These are phyloP conservation scores for Brachylomia viminalis DNA, from an alignment of 2,888 invertebrate genomes.

Conservation along the genomic window DNA sequence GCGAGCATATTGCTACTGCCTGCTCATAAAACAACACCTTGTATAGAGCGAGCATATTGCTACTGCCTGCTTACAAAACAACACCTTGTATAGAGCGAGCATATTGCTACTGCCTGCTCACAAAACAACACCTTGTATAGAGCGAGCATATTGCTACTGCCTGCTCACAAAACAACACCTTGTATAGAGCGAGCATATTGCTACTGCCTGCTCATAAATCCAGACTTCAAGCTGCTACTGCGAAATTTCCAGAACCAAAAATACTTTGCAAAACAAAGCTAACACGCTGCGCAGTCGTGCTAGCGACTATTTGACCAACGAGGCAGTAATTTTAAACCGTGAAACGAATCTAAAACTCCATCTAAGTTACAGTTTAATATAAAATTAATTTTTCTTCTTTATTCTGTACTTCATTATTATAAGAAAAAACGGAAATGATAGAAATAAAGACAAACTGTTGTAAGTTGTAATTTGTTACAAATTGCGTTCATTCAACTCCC, in stretches of 20 bases:
- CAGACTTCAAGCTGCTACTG: neutral
- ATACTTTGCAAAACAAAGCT: neutral
- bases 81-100: too few relatives aligned
- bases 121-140: too few relatives aligned
- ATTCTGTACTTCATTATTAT: conserved; percentile 47
- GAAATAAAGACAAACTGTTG: conserved; percentile 67
- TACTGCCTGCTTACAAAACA: too few relatives aligned
- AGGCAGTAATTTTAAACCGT: neutral
- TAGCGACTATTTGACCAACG: neutral
- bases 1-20: too few relatives aligned
- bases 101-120: too few relatives aligned
- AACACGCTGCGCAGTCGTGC: neutral
- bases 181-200: neutral
- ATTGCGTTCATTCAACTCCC: conserved; percentile 72
- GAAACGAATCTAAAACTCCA: conserved; percentile 31
- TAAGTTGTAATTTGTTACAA: conserved; percentile 73
- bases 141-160: too few relatives aligned
- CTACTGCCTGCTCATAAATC: neutral
- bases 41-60: too few relatives aligned
- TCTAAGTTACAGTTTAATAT: conserved; percentile 33
- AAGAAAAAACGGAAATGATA: conserved; percentile 61
- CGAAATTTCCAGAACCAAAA: neutral
- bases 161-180: too few relatives aligned
- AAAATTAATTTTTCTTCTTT: conserved; percentile 31
- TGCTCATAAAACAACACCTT: too few relatives aligned